phyloP scores from a whole-genome alignment of 2,888 invertebrate genomes.

The Sericinus montela region DNA sequence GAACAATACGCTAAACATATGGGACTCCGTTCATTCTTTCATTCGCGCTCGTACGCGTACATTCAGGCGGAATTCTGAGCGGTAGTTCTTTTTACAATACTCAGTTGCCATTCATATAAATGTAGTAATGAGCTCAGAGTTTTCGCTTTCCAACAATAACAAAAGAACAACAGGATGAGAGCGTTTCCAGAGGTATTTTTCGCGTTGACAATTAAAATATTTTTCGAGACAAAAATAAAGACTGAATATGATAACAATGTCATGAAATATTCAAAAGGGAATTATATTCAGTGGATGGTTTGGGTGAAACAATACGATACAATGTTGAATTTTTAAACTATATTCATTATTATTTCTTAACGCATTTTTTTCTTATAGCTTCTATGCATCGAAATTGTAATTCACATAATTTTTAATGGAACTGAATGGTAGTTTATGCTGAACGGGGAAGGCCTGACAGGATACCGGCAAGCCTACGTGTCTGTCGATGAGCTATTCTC shows the following conservation, averaged over 20 bases:
- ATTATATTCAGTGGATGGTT: not conserved
- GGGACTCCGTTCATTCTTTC: conserved; percentile 7
- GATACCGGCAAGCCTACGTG: too few species aligned
- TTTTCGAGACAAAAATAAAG: conserved; percentile 8
- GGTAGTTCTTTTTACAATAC: conserved; percentile 17
- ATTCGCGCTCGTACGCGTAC: conserved; percentile 5
- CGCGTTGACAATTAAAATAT: conserved; percentile 17
- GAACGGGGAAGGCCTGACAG: too few species aligned
- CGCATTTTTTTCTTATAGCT: too few species aligned
- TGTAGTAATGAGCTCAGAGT: conserved; percentile 23
- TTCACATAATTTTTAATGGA: too few species aligned
- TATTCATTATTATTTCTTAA: not conserved
- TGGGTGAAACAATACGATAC: not conserved
- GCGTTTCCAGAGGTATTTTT: conserved; percentile 8
- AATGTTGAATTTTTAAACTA: not conserved
- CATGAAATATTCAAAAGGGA: conserved; percentile 12
- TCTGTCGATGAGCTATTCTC: too few species aligned
- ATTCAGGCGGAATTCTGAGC: conserved; percentile 10
- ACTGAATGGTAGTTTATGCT: too few species aligned
- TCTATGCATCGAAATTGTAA: too few species aligned
- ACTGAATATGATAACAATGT: conserved; percentile 2
- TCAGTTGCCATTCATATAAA: conserved; percentile 22
- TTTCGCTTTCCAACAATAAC: conserved; percentile 22
- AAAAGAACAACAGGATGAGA: conserved; percentile 14
- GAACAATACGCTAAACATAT: conserved; percentile 9